Evolutionary conservation across 1,140 invertebrate species (phyloP).

Genomic region (Antheraea mylitta): DNA sequence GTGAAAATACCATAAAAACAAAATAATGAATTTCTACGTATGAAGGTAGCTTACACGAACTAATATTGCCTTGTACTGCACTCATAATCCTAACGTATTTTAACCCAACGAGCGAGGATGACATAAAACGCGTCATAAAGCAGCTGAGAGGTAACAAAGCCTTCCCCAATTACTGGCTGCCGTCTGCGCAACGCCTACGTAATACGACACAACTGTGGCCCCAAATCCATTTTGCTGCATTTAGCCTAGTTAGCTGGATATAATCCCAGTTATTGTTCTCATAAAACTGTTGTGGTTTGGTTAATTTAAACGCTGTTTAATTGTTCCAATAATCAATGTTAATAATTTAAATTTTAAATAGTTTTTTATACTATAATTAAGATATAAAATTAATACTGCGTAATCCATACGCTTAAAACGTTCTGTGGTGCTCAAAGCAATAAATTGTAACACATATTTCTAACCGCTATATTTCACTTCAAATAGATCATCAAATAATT

Average conservation of each 20-base stretch:
- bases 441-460: too few relatives aligned
- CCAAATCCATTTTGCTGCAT: slow-evolving; percentile 2
- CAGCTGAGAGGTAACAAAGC: slow-evolving; percentile 24
- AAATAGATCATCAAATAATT: too few relatives aligned
- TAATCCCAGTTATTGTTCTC: neutral
- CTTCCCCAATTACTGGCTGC: slow-evolving; percentile 26
- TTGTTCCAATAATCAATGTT: neutral
- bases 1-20: too few relatives aligned
- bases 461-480: too few relatives aligned
- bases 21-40: neutral
- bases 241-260: neutral
- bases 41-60: neutral
- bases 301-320: neutral
- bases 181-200: slow-evolving; percentile 12
- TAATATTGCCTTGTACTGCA: neutral
- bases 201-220: slow-evolving; percentile 8
- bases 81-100: neutral
- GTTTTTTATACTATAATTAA: too few relatives aligned
- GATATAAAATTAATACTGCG: too few relatives aligned
- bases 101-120: slow-evolving; percentile 11
- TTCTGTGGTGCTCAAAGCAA: too few relatives aligned
- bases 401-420: too few relatives aligned
- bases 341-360: too few relatives aligned
- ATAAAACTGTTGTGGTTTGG: neutral
- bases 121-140: slow-evolving; percentile 30